Evolutionary conservation across 2,113 vertebrate genomes (phyloP).

Genomic region (Sphyrna mokarran): DNA sequence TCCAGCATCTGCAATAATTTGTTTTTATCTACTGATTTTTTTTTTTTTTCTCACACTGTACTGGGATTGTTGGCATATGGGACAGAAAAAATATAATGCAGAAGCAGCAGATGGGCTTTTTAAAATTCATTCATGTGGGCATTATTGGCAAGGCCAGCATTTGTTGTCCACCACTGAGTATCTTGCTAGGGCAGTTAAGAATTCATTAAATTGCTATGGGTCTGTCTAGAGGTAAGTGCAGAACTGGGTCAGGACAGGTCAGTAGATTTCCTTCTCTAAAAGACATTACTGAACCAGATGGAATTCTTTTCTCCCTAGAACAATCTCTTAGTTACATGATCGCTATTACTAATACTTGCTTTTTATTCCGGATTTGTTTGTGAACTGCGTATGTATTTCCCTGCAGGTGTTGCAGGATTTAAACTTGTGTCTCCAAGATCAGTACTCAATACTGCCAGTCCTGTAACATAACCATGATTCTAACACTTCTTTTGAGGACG

Average conservation of each 20-base stretch:
- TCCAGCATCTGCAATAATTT: no score
- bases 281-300: no score
- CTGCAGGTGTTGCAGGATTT: neutral
- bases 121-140: neutral
- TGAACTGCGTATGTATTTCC: neutral
- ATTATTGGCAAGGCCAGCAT: neutral
- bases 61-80: neutral
- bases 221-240: no score
- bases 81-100: neutral
- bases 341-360: neutral
- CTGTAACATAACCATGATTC: neutral
- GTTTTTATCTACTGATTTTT: no score
- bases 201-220: neutral
- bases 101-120: neutral
- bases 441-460: neutral
- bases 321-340: no score
- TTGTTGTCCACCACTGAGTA: neutral
- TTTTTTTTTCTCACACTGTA: neutral
- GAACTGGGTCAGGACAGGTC: no score
- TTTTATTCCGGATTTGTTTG: neutral
- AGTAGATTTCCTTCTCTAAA: no score
- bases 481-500: neutral
- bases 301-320: no score
- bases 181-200: neutral
- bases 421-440: neutral